phyloP scores from a whole-genome alignment of 2,797 vertebrate species.

The Brachymystax lenok region DNA sequence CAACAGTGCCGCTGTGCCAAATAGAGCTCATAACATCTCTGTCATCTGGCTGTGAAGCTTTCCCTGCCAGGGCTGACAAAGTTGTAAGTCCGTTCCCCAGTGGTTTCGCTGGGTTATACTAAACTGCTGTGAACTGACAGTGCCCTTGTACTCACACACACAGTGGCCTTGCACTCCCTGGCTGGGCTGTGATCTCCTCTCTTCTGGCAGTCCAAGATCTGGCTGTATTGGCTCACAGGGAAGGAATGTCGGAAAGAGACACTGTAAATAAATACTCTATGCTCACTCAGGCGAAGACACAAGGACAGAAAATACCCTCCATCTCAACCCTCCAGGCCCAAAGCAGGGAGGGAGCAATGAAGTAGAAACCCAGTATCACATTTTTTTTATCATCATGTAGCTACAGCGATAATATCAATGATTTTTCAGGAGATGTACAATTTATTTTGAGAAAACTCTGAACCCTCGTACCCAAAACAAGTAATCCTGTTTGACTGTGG shows the following conservation, averaged over 20 bases:
- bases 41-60: neutral
- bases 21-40: neutral
- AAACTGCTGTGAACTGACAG: neutral
- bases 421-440: too few relatives aligned
- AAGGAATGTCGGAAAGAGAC: neutral
- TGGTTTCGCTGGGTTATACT: neutral
- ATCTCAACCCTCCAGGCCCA: neutral
- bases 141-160: neutral
- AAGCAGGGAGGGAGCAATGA: too few relatives aligned
- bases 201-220: slow-evolving; percentile 8
- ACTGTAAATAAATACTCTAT: neutral
- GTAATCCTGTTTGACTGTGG: too few relatives aligned
- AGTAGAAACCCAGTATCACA: too few relatives aligned
- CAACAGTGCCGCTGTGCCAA: neutral
- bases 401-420: too few relatives aligned
- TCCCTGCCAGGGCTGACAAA: neutral
- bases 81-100: neutral
- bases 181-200: slow-evolving; percentile 2
- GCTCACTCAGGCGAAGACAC: neutral
- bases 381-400: too few relatives aligned
- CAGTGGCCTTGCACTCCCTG: neutral
- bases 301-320: neutral
- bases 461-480: too few relatives aligned
- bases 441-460: too few relatives aligned
- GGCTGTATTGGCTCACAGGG: neutral